Evolutionary conservation across 2,113 vertebrate genomes (phyloP).

Genomic region (Rhynchomys soricoides): DNA sequence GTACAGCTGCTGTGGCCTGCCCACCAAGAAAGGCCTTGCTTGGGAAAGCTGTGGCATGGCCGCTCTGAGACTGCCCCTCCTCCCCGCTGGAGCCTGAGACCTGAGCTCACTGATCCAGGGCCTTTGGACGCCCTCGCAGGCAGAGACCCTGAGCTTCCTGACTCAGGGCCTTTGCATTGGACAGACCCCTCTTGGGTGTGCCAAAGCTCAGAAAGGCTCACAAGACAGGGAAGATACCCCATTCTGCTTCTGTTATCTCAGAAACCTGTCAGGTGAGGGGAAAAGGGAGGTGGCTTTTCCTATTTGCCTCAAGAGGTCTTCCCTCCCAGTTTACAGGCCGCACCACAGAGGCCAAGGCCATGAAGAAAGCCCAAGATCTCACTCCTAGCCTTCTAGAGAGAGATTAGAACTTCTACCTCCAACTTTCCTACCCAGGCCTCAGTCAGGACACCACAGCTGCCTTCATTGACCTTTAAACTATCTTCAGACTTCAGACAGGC

Average conservation of each 20-base stretch:
- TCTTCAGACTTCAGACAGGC: neutral
- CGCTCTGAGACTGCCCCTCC: neutral
- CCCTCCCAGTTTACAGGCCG: neutral
- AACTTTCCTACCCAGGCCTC: neutral
- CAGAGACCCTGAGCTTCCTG: fast-evolving
- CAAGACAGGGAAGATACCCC: neutral
- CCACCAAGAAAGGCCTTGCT: neutral
- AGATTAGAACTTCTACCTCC: neutral
- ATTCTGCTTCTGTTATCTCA: neutral
- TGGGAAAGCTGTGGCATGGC: fast-evolving
- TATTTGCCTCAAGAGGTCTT: neutral
- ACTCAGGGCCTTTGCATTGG: neutral
- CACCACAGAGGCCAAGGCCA: neutral
- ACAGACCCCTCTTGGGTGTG: neutral
- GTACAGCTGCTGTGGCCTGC: neutral
- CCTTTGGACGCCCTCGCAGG: neutral
- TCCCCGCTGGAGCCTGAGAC: neutral
- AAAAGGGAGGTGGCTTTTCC: neutral
- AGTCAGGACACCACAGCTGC: neutral
- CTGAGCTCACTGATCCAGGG: neutral
- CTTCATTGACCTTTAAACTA: neutral
- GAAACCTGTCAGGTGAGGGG: neutral
- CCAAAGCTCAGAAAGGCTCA: neutral
- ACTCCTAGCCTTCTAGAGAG: neutral
- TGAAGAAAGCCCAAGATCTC: neutral